These are phyloP conservation scores for Heliopora coerulea DNA, from an alignment of 92 coral and sea anemone species.

Conservation along the genomic window DNA sequence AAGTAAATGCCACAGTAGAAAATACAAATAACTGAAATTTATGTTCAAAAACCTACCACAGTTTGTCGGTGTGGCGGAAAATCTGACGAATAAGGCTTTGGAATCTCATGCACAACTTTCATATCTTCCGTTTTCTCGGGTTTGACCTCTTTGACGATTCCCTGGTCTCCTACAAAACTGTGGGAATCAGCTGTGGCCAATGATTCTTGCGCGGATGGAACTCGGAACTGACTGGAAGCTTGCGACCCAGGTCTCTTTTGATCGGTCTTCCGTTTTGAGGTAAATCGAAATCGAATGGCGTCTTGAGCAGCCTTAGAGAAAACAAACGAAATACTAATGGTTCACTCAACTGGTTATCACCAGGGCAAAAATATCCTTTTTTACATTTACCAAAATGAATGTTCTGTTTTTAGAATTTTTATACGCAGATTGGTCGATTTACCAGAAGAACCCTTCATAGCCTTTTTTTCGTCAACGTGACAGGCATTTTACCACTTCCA, in stretches of 20 bases:
- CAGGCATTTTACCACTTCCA: no score
- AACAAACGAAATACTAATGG: no score
- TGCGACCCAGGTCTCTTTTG: conserved; percentile 58
- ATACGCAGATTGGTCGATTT: no score
- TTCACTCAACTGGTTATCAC: no score
- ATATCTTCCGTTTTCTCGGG: not conserved
- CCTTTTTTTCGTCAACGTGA: no score
- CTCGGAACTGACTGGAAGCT: conserved; percentile 57
- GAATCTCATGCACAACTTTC: not conserved
- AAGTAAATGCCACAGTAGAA: no score
- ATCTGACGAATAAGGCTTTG: conserved; percentile 11
- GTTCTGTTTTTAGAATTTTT: no score
- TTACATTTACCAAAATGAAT: no score
- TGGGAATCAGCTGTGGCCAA: conserved; percentile 47
- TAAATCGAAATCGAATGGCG: conserved; percentile 65
- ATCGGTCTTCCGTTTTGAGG: conserved; percentile 65
- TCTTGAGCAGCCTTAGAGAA: conserved; percentile 4
- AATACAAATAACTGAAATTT: not conserved
- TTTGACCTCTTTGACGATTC: not conserved
- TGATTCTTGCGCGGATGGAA: conserved; percentile 37
- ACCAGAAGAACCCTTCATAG: no score
- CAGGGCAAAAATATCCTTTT: no score
- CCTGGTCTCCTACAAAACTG: conserved; percentile 51
- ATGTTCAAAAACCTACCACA: not conserved
- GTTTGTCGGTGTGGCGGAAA: conserved; percentile 33